Base-by-base conservation (phyloP, 2,797 vertebrate species). In the Synaphobranchus kaupii region DNA sequence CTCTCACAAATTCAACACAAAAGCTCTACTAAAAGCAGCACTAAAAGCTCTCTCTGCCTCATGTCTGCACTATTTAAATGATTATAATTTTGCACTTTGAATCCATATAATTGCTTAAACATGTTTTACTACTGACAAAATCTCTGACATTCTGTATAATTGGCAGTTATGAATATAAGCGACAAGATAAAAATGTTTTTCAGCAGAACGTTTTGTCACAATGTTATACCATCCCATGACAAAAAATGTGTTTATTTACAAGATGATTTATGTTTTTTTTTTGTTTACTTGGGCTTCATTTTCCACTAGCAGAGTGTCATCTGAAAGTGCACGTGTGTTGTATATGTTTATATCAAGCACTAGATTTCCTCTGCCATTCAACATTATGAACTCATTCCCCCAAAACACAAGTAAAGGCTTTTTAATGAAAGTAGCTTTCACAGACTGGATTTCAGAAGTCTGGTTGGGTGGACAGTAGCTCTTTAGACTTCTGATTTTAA, bases 1-100 rank as follows among this genome's bases (percentile, higher is more conserved):
- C 87, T 89, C 89, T 90, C 84, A 71, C 81, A 84, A 87, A 91
- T 87, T 87, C 89, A 91, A 92, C 89, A 92, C 86, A 71, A 78
- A 90, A 87, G 89, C n/a, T 9, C 87, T 76, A 58, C 47, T 88
- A 88, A 87, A 92, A 89, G 82, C 86, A 66, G 3, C 68, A 73
- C 31, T 73, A 34, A 31, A 73, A 68, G 63, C 22, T 85, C 82
- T 88, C 89, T 85, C 81, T 90, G 39, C 60, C 39, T 83, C 60
- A 47, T 47, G 78, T 88, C 52, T 85, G 58, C 56, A 83, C 90
- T 91, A 90, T 89, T 89, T 91, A 88, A 86, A 84, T 88, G 48
- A 60, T 89, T 84, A 86, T 88, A 84, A 89, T 73, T 28, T 66
- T 63, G 25, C 60, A 84, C 17, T 63, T 15, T 31, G 15, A 88